A percentile compares a stretch with the other conserved stretches of the same genome.
These are phyloP conservation scores for Leptothorax acervorum DNA, from an alignment of 2,888 invertebrate species.

Conservation along the genomic window DNA sequence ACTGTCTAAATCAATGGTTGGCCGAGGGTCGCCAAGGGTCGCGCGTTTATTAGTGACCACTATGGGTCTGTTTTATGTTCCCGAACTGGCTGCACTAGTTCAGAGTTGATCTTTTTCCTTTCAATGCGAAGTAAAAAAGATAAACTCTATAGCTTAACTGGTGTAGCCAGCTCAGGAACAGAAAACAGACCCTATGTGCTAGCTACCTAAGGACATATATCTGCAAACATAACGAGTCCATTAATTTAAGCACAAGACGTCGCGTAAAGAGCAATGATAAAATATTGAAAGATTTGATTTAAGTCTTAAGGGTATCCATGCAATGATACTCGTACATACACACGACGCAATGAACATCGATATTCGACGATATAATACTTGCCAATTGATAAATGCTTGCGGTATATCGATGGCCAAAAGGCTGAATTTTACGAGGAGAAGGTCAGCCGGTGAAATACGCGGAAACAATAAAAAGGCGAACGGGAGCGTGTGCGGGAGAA, in stretches of 20 bases:
- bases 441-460: slow-evolving; percentile 29
- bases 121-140: too few relatives aligned
- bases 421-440: slow-evolving; percentile 2
- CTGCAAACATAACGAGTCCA: not conserved
- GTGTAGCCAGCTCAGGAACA: too few relatives aligned
- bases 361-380: not conserved
- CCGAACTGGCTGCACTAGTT: too few relatives aligned
- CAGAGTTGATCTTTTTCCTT: too few relatives aligned
- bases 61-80: too few relatives aligned
- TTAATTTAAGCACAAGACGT: not conserved
- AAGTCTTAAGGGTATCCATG: not conserved
- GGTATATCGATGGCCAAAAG: not conserved
- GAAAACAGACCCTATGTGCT: too few relatives aligned
- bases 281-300: not conserved
- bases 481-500: slow-evolving; percentile 42
- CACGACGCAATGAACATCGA: not conserved
- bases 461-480: slow-evolving; percentile 54
- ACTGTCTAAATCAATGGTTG: not conserved
- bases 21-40: not conserved
- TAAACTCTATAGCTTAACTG: too few relatives aligned
- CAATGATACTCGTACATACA: not conserved
- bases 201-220: not conserved
- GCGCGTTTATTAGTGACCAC: not conserved
- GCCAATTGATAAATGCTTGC: not conserved
- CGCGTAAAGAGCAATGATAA: not conserved